These are phyloP conservation scores for Haliaeetus leucogaster DNA, from an alignment of 2,113 vertebrate species.

Conservation along the genomic window DNA sequence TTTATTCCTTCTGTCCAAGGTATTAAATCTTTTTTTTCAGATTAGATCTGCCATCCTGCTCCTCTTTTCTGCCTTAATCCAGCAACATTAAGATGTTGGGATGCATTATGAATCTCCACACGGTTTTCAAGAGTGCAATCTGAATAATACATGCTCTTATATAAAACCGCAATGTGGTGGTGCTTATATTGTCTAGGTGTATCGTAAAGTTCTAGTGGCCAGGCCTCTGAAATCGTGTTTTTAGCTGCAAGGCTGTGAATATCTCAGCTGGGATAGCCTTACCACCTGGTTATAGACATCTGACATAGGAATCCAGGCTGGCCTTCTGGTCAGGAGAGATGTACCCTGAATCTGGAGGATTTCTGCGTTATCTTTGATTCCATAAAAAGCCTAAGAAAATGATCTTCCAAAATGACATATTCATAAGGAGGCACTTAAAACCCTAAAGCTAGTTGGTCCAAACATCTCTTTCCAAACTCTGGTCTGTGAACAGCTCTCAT, in stretches of 20 bases:
- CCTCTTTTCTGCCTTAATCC: not conserved
- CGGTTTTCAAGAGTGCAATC: not conserved
- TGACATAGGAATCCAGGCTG: not conserved
- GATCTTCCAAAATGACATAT: not conserved
- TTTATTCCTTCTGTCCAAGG: not conserved
- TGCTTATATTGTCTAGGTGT: not conserved
- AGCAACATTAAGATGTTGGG: not conserved
- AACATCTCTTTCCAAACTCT: not conserved
- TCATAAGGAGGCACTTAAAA: not conserved
- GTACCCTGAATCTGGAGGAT: not conserved
- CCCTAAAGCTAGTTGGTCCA: not conserved
- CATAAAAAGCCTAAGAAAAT: not conserved
- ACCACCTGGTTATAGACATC: not conserved
- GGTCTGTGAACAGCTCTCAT: not conserved
- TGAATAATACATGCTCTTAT: not conserved
- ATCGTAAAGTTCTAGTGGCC: not conserved
- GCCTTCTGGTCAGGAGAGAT: not conserved
- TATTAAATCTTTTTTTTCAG: not conserved
- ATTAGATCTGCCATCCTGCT: not conserved
- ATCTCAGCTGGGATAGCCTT: not conserved
- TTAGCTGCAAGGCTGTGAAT: not conserved
- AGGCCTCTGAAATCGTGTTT: not conserved
- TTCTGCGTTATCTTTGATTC: not conserved
- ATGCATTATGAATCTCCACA: not conserved
- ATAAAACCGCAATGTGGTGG: not conserved